phyloP scores from a whole-genome alignment of 2,113 vertebrate genomes.

The Numida meleagris region DNA sequence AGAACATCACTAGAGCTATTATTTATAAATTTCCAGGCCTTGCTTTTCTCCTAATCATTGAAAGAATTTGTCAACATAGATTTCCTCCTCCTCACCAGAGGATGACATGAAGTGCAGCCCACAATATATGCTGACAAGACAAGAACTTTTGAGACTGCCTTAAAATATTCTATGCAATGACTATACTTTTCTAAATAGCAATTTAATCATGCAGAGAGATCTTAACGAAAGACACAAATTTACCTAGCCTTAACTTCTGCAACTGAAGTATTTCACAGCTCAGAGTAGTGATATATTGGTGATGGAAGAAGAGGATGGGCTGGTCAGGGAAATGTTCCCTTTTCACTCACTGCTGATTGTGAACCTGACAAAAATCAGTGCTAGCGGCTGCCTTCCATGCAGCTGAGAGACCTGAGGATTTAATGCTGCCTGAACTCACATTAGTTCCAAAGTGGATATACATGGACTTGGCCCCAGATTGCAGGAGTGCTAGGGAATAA shows the following conservation, averaged over 20 bases:
- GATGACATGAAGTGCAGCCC: conserved; percentile 23
- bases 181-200: background rate
- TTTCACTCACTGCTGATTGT: background rate
- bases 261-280: background rate
- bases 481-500: background rate
- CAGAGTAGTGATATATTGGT: background rate
- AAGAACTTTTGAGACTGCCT: conserved; percentile 33
- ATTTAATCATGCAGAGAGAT: background rate
- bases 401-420: background rate
- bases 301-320: background rate
- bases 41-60: conserved; percentile 46
- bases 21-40: conserved; percentile 59
- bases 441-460: background rate
- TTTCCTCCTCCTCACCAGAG: conserved; percentile 9
- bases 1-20: conserved; percentile 33
- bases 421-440: background rate
- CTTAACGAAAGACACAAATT: background rate
- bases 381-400: background rate
- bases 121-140: conserved; percentile 31
- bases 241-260: background rate
- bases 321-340: background rate
- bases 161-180: background rate
- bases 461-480: background rate
- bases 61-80: conserved; percentile 64
- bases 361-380: background rate